Conservation (phyloP, 2,888 invertebrate genomes). For the Troides oblongomaculatus region DNA sequence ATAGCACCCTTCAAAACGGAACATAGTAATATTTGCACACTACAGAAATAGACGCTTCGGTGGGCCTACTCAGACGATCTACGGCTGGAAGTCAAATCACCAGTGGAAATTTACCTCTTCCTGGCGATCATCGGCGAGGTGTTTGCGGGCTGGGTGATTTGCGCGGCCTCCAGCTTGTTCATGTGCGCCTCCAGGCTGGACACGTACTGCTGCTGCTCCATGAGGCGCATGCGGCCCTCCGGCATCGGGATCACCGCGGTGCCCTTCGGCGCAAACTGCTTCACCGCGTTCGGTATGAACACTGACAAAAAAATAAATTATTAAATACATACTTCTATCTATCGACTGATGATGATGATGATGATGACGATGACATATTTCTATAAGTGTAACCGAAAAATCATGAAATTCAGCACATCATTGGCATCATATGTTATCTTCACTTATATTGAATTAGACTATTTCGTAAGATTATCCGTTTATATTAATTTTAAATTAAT, state of each 20-base stretch:
- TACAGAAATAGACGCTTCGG: too few species aligned
- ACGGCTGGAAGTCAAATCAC: too few species aligned
- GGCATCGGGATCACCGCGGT: constrained; percentile 73
- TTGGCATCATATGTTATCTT: background rate
- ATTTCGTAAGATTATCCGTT: too few species aligned
- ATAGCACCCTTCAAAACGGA: too few species aligned
- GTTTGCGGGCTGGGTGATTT: constrained; percentile 28
- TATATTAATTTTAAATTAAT: too few species aligned
- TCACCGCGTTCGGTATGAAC: constrained; percentile 54
- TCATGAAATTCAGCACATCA: background rate
- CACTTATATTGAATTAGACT: too few species aligned
- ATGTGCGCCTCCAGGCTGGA: constrained; percentile 83
- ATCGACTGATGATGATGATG: too few species aligned
- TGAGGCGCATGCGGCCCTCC: constrained; percentile 79
- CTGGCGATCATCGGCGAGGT: constrained; percentile 43
- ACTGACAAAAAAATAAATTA: constrained; percentile 48
- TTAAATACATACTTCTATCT: too few species aligned
- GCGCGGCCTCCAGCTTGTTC: constrained; percentile 54
- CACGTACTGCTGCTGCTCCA: constrained; percentile 78
- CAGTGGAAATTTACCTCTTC: constrained; percentile 30
- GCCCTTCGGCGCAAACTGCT: constrained; percentile 58
- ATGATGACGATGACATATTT: too few species aligned
- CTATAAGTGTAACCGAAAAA: background rate
- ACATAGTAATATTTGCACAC: too few species aligned
- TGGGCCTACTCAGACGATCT: too few species aligned